A percentile compares a stretch with the other conserved stretches of the same genome.
Conservation (phyloP, 2,888 invertebrate species). For the Diarsia brunnea region DNA sequence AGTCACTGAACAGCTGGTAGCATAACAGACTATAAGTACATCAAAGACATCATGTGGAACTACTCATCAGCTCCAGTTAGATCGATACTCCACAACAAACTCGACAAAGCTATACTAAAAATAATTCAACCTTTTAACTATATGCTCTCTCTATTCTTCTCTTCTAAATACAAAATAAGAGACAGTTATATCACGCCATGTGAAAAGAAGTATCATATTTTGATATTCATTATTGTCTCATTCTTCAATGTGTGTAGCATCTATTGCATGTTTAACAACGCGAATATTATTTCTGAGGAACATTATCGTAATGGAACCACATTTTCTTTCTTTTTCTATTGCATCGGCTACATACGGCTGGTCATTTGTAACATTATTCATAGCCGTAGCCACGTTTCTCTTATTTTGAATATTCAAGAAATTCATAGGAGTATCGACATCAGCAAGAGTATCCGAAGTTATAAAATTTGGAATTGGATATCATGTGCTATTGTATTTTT, state of each 20-base stretch:
- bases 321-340: background rate
- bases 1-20: background rate
- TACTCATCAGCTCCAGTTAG: background rate
- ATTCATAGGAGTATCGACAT: background rate
- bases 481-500: background rate
- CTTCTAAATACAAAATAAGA: conserved; percentile 23
- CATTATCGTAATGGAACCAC: background rate
- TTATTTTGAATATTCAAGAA: background rate
- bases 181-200: background rate
- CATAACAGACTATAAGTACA: background rate
- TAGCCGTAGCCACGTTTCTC: background rate
- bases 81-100: background rate
- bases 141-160: background rate
- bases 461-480: background rate
- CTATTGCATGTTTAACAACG: background rate
- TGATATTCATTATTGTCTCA: background rate
- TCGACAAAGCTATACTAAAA: background rate
- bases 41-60: background rate
- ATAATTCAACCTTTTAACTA: background rate
- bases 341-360: background rate
- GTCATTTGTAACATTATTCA: background rate
- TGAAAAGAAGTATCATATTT: conserved; percentile 9
- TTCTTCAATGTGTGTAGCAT: background rate
- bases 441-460: background rate
- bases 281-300: background rate